phyloP scores from a whole-genome alignment of 1,140 invertebrate genomes.

The Polypedilum pembai region DNA sequence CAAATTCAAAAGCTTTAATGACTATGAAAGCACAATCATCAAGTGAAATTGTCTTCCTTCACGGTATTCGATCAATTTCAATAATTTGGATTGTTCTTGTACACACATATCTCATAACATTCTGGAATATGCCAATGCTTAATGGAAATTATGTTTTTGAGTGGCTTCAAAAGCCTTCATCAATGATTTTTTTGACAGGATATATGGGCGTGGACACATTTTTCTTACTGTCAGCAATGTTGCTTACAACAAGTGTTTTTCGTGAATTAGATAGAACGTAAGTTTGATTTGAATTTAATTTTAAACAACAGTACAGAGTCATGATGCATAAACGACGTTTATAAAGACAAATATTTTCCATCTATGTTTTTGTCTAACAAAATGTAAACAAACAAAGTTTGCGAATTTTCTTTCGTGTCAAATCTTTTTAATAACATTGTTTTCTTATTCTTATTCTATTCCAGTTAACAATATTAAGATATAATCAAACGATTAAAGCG shows the following conservation, averaged over 20 bases:
- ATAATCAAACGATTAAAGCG: too few relatives aligned
- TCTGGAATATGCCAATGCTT: neutral
- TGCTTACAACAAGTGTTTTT: neutral
- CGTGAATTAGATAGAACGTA: conserved; percentile 4
- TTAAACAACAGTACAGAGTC: too few relatives aligned
- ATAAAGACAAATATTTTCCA: too few relatives aligned
- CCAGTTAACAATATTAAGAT: too few relatives aligned
- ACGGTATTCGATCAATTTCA: neutral
- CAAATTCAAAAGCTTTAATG: neutral
- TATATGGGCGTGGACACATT: neutral
- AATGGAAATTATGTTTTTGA: neutral
- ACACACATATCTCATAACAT: neutral
- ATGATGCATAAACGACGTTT: too few relatives aligned
- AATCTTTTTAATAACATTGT: too few relatives aligned
- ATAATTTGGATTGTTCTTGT: conserved; percentile 7
- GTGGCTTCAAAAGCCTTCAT: too few relatives aligned
- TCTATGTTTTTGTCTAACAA: too few relatives aligned
- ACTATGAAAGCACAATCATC: neutral
- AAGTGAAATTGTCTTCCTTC: neutral
- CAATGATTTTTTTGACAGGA: neutral
- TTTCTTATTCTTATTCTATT: too few relatives aligned
- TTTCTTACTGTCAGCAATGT: neutral
- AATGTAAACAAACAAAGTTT: too few relatives aligned
- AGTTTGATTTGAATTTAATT: neutral
- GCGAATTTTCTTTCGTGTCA: too few relatives aligned